These are phyloP conservation scores for Hypsibius dujardini DNA, from an alignment of 1,140 invertebrate species.

Conservation along the genomic window DNA sequence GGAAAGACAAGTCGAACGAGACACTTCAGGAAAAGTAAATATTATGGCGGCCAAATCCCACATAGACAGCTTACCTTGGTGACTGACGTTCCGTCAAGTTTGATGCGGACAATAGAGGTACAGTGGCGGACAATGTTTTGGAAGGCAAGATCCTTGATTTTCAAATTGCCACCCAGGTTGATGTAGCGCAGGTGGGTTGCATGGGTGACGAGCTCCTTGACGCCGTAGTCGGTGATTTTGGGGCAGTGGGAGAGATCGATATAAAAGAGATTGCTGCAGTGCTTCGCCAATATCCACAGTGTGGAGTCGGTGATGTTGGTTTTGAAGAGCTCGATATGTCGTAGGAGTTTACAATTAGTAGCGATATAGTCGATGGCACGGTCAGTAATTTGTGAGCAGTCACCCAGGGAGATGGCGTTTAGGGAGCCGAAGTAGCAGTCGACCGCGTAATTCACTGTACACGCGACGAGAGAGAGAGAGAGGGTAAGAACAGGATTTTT, in stretches of 20 bases:
- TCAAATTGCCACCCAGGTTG: background rate
- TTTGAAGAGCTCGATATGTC: constrained; percentile 12
- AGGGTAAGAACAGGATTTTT: too few species aligned
- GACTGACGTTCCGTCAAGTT: background rate
- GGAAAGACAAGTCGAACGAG: too few species aligned
- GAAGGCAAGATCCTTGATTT: constrained; percentile 12
- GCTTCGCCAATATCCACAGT: constrained; percentile 15
- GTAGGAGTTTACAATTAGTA: constrained; percentile 14
- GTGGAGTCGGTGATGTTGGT: constrained; percentile 8
- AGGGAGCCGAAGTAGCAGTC: constrained; percentile 11
- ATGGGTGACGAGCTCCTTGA: constrained; percentile 10
- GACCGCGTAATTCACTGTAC: constrained; percentile 11
- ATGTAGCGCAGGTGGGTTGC: constrained; percentile 8
- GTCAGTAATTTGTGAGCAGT: background rate
- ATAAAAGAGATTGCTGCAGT: background rate
- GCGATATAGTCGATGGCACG: constrained; percentile 4
- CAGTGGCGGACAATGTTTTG: background rate
- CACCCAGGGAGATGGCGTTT: constrained; percentile 10
- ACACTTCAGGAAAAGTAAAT: too few species aligned
- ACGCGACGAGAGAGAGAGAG: too few species aligned
- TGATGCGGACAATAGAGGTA: background rate
- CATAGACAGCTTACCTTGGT: too few species aligned
- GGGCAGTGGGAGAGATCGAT: background rate
- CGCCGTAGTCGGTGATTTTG: constrained; percentile 13
- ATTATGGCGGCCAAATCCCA: too few species aligned